Base-by-base conservation (phyloP, 2,797 vertebrate genomes). In the Cirrhinus molitorella region DNA sequence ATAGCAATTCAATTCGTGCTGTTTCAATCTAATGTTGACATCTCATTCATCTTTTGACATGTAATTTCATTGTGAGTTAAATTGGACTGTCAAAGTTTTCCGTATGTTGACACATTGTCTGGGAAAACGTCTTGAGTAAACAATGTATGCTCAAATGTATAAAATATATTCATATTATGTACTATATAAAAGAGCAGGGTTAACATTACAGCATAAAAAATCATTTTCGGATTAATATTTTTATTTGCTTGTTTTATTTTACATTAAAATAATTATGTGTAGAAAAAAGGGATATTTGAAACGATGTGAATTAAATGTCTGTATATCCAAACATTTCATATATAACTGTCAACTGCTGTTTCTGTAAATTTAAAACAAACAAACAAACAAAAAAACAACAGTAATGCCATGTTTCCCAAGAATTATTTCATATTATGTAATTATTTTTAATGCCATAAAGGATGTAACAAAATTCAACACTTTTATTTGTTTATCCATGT, bases 171-270 rank as follows among this genome's bases (percentile, higher is more conserved):
- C 17, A 14, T 37, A 63, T 34, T 49, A 13, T 40, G 70, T 34
- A 40, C n/a, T 53, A 10, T 53, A 65, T 53, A 73, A 73, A 67
- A 65, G 23, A 82, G 71, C 31, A 83, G 49, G 47, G 47, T 82
- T 45, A n/a, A 75, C 16, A 17, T 61, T 28, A 19, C 28, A 49
- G 23, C 19, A 37, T 40, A 11, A 43, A 81, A 61, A n/a, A 47
- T n/a, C 3, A 23, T 63, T 9, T 28, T 53, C 11, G 34, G 67
- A 51, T 72, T 34, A 1, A 61, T 10, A 28, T 19, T 25, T 68
- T 1, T 23, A 5, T 61, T 34, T 72, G 25, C 25, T 47, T 80
- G 37, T 71, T 57, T 23, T 8, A 43, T 63, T 37, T 49, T 3
- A 34, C 13, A 49, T 34, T 2, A 34, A 34, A 34, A 37, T 11